These are phyloP conservation scores for Danaus chrysippus DNA, from an alignment of 2,888 invertebrate species.

Conservation along the genomic window DNA sequence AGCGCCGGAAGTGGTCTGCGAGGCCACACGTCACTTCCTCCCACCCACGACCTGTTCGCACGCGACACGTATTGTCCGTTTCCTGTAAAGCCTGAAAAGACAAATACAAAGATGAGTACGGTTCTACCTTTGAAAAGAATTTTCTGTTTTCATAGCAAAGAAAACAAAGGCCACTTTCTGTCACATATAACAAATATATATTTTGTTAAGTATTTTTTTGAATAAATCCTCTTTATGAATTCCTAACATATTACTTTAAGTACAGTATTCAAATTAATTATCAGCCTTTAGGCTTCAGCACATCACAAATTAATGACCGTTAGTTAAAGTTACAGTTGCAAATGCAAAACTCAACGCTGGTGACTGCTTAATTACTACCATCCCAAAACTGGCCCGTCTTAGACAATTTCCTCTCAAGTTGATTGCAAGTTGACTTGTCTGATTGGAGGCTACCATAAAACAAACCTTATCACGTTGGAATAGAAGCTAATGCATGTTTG, in stretches of 20 bases:
- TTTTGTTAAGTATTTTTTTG: background rate
- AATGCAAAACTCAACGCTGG: slow-evolving; percentile 32
- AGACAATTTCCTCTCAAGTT: slow-evolving; percentile 58
- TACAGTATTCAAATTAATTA: background rate
- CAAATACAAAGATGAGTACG: slow-evolving; percentile 27
- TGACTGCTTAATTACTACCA: slow-evolving; percentile 43
- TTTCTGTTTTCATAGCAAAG: slow-evolving; percentile 5
- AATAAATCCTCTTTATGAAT: background rate
- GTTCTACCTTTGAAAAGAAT: slow-evolving; percentile 15
- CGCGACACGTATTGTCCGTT: slow-evolving; percentile 40
- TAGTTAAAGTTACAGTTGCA: slow-evolving; percentile 31
- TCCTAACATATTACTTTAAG: no score
- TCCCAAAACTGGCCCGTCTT: slow-evolving; percentile 56
- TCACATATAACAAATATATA: background rate
- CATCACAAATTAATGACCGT: slow-evolving; percentile 22
- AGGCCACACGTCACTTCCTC: slow-evolving; percentile 50
- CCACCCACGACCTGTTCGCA: slow-evolving; percentile 41
- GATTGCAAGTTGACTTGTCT: slow-evolving; percentile 38
- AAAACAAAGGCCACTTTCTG: background rate
- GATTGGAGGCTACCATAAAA: slow-evolving; percentile 38
- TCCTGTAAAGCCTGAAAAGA: slow-evolving; percentile 36
- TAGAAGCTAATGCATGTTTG: slow-evolving; percentile 32
- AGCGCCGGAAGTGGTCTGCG: slow-evolving; percentile 56
- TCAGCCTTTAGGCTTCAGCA: background rate
- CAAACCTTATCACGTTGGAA: slow-evolving; percentile 34